Base-by-base conservation (phyloP, 2,113 vertebrate genomes). In the Prochilodus magdalenae region DNA sequence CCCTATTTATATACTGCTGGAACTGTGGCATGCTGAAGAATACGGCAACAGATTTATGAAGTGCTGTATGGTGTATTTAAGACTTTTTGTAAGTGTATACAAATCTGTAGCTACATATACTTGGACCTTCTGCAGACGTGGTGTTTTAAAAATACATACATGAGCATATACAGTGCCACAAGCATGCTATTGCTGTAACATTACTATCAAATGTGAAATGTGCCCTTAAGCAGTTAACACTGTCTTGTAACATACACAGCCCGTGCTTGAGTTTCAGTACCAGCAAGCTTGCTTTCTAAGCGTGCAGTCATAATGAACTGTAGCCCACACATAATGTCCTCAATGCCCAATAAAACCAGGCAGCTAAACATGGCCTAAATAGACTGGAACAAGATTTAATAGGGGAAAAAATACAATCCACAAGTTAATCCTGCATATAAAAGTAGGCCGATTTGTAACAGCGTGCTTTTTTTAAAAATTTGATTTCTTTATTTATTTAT, bases 381-480 rank as follows among this genome's bases (percentile, higher is more conserved):
- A 87, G 86, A 77, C 66, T 85, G 81, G 86, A 84, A 85, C 89
- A 85, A 88, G 89, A 92, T 93, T 90, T 88, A 75, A 87, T 82
- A 87, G 83, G 82, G 74, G 75, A n/a, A 16, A 83, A 80, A 77
- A 85, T 83, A 85, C 57, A 86, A 11, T 33, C 11, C 51, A 71
- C 27, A 67, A 79, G 62, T 67, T 89, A 87, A 92, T 89, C 87
- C 85, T 79, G 83, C 53, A 27, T 62, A 24, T 70, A 77, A 86
- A 91, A 91, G 85, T 89, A 84, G 87, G 84, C 89, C 85, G 86
- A 87, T 89, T 87, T 88, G 79, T 79, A 18, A 84, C 83, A 6
- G 81, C 85, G 53, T 57, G 53, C 7, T 11, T 24, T 60, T 60
- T 24, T 7, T 7, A 14, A n/a, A n/a, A n/a, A 15, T 49, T 49